Base-by-base conservation (phyloP, 2,113 vertebrate genomes). In the Siphamia tubifer region DNA sequence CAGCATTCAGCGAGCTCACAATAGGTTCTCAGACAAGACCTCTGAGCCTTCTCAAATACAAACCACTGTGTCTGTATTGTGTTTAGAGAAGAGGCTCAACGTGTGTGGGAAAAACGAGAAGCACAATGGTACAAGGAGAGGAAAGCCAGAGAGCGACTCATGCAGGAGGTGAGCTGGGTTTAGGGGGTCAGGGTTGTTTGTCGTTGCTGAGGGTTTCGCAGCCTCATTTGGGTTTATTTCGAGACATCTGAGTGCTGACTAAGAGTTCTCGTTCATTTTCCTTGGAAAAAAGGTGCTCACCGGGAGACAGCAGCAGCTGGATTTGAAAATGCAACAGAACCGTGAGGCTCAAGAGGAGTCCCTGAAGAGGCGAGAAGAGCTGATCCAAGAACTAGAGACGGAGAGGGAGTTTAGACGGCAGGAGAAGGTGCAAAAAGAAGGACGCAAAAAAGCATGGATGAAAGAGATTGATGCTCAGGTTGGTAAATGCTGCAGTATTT, bases 51-150 rank as follows among this genome's bases (percentile, higher is more conserved):
- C 17, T 42, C 9, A 27, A 20, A 56, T 34, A 17, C 12, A 52
- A 61, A 23, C 35, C 30, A 28, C 8, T 65, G 2, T 56, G 64
- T 62, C 1, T 53, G 35, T 3, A 35, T 21, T 11, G 35, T 20
- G n/a, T 60, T 32, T n/a, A 99, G 98, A 79, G 95, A 98, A 73
- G 94, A 98, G 81, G 96, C 95, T 32, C 96, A 93, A 78, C 92
- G 86, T 31, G 73, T 98, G 1, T 99, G 97, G 98, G 94, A 95
- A 52, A 95, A 94, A 81, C 92, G 93, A 65, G 95, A 99, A 81
- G 91, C 91, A 0, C 92, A 96, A 83, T 98, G 98, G 98, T 93
- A 93, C 71, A 95, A 89, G 28, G 97, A 99, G 86, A 94, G 86
- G 54, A 72, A 3, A 4, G 96, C 97, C 28, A 92, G 97, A 74